These are phyloP conservation scores for Synchiropus splendidus DNA, from an alignment of 2,113 vertebrate genomes.

Conservation along the genomic window DNA sequence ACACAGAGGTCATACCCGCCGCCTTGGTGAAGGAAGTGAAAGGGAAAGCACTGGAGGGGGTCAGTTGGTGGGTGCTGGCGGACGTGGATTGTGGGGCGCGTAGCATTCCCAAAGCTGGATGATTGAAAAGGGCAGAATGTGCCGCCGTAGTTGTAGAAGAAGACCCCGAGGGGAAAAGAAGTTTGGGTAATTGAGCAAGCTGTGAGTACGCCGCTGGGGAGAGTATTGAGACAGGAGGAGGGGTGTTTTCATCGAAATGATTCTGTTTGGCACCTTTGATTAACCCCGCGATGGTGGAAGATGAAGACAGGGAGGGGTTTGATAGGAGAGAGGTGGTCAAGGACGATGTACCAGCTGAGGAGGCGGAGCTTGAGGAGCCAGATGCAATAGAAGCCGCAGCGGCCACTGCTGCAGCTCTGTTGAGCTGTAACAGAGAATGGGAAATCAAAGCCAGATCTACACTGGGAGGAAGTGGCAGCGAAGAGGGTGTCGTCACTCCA, in stretches of 20 bases:
- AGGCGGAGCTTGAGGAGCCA: constrained; percentile 45
- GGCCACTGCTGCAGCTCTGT: constrained; percentile 64
- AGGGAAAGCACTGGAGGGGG: constrained; percentile 54
- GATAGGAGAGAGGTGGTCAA: constrained; percentile 65
- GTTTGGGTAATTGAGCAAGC: constrained; percentile 67
- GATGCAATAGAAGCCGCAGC: constrained; percentile 56
- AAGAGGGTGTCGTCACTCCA: constrained; percentile 59
- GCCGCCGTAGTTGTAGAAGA: constrained; percentile 57
- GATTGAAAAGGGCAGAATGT: constrained; percentile 60
- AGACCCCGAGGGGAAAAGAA: constrained; percentile 63
- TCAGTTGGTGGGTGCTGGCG: constrained; percentile 42
- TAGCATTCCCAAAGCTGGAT: constrained; percentile 54
- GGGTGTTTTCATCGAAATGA: constrained; percentile 72
- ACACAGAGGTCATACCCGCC: constrained; percentile 37
- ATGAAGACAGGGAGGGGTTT: constrained; percentile 61
- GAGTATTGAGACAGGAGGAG: constrained; percentile 62
- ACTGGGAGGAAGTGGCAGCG: constrained; percentile 65
- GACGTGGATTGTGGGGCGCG: constrained; percentile 44
- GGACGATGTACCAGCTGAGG: constrained; percentile 62
- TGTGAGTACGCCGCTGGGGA: constrained; percentile 68
- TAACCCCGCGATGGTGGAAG: constrained; percentile 66
- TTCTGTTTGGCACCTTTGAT: constrained; percentile 66
- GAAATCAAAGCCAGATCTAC: constrained; percentile 71
- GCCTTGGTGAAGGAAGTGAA: constrained; percentile 63
- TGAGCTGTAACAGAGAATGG: constrained; percentile 70